Conservation (phyloP, 2,797 vertebrate genomes). For the Chloroceryle amazona region DNA sequence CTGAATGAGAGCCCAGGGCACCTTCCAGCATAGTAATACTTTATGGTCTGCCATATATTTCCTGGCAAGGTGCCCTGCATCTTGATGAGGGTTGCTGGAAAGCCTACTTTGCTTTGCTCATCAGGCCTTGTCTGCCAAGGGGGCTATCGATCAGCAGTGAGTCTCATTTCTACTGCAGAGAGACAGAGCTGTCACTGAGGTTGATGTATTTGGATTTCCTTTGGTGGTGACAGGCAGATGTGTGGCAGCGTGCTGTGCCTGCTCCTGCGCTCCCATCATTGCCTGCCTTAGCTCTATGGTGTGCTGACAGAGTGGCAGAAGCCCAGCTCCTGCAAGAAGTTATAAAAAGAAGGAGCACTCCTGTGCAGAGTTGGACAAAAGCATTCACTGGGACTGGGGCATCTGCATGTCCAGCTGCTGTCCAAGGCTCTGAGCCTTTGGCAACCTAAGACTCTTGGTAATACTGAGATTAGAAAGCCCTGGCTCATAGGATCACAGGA, state of each 20-base stretch:
- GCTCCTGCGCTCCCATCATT: background rate
- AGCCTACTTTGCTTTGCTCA: background rate
- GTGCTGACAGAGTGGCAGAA: rapidly evolving
- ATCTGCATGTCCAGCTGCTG: background rate
- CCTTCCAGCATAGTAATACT: background rate
- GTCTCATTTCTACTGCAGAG: background rate
- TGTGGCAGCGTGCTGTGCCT: rapidly evolving
- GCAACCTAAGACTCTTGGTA: background rate
- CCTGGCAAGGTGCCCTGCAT: background rate
- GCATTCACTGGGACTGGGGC: background rate
- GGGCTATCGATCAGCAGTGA: background rate
- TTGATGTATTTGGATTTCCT: background rate
- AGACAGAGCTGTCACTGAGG: background rate
- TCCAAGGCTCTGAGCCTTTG: background rate
- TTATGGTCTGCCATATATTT: background rate
- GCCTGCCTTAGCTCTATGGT: background rate
- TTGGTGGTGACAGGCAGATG: background rate
- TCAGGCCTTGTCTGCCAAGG: rapidly evolving
- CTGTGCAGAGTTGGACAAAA: background rate
- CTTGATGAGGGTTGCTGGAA: background rate
- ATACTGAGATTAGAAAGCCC: background rate
- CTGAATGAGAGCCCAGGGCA: background rate
- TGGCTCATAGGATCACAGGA: background rate
- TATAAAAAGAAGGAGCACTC: background rate
- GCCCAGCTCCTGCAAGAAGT: background rate